Conservation (phyloP, 2,888 invertebrate species). For the Diarsia mendica region DNA sequence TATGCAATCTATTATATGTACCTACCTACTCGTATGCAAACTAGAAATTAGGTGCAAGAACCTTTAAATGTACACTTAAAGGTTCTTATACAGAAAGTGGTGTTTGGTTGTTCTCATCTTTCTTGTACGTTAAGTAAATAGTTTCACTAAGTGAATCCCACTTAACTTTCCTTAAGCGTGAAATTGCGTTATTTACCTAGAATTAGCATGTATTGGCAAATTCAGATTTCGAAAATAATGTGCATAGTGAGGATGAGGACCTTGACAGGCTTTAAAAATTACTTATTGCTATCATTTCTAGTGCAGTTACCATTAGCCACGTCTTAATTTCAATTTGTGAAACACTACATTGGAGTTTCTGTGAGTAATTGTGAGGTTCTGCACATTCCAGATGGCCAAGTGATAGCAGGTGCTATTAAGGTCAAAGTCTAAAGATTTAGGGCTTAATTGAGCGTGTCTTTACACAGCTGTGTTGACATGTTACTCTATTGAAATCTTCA, state of each 20-base stretch:
- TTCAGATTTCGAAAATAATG: constrained; percentile 8
- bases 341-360: constrained; percentile 3
- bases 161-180: background rate
- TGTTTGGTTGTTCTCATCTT: background rate
- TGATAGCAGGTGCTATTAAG: background rate
- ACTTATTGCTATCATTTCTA: constrained; percentile 1
- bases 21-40: background rate
- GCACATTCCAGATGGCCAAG: background rate
- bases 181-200: constrained; percentile 15
- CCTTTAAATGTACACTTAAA: background rate
- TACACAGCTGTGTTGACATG: background rate
- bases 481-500: background rate
- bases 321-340: constrained; percentile 1
- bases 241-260: constrained; percentile 10
- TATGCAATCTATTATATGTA: background rate
- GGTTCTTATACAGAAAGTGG: background rate
- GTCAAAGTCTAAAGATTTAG: constrained; percentile 1
- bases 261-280: constrained; percentile 27
- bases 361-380: too few species aligned
- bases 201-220: constrained; percentile 17
- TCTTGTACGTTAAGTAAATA: background rate
- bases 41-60: background rate
- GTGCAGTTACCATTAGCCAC: background rate
- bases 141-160: background rate
- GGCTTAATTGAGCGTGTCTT: background rate